Evolutionary conservation across 53 echinoderm and acorn worm species (phyloP), one percentile per base, ranked within the genome.

Genomic region (Pentamera pediparva): DNA sequence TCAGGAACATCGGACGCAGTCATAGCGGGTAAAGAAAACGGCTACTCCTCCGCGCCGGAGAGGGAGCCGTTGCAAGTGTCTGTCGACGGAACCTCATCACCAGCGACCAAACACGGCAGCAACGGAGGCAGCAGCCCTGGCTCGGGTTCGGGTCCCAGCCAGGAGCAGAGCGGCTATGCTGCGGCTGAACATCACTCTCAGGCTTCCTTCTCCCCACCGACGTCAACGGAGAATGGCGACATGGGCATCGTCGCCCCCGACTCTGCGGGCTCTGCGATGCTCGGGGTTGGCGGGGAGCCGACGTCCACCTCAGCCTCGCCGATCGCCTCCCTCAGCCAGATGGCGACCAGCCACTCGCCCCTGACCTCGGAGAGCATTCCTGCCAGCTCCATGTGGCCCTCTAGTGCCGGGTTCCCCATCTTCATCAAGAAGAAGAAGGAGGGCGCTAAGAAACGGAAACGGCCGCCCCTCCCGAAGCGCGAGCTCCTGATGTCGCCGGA

Each of bases 371-470:
- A 83, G 21, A 85, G 89, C 43, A 85, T 89, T 17, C 85, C 89
- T 3, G 82, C 89, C 38, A 82, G 82, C 71, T 89, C 75, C 11
- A 15, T 37, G 15, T 63, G 63, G n/a, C 62, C 81, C 35, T 45
- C 56, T 33, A 74, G 73, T 70, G 71, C 80, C 30, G 70, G 61
- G 51, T 81, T 75, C 54, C 81, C 81, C 56, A 78, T 84, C 65
- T 79, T 82, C 51, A 76, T 75, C 39, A 82, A 82, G 18, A 92
- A 92, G 62, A 92, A 89, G 61, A 81, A 82, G 45, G 89, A 85
- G 15, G 89, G 92, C 18, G 88, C 92, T 34, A 78, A 82, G 51
- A 92, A 92, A 43, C 85, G 92, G 39, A 92, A 92, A 61, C 82
- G 92, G 37, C 85, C 89, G 10, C 92, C 92, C 15, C 37, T 83